Evolutionary conservation across 2,113 vertebrate genomes (phyloP).

Genomic region (Mormyrus lacerda): DNA sequence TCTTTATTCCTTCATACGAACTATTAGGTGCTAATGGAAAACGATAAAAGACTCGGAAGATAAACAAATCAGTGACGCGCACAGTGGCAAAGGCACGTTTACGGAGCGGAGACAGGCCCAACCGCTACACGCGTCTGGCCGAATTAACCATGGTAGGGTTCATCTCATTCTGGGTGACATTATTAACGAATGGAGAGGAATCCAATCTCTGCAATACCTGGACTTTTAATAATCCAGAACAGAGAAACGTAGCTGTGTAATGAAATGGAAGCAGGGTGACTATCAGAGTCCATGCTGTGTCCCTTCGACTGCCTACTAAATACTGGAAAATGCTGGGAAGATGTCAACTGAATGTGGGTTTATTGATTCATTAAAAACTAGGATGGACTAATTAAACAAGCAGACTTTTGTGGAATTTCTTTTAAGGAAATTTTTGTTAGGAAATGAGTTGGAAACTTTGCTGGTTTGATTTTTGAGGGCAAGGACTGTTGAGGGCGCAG

Average conservation of each 20-base stretch:
- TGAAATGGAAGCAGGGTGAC: not conserved
- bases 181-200: not conserved
- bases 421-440: not conserved
- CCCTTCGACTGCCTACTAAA: not conserved
- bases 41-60: not conserved
- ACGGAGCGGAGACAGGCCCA: not conserved
- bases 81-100: not conserved
- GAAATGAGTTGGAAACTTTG: not conserved
- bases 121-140: not conserved
- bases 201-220: not conserved
- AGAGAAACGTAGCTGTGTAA: not conserved
- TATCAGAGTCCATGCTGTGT: not conserved
- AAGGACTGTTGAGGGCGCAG: not conserved
- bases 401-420: not conserved
- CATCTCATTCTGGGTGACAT: constrained; percentile 1
- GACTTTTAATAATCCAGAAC: constrained; percentile 7
- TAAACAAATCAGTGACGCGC: not conserved
- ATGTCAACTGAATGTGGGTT: not conserved
- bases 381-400: not conserved
- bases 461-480: not conserved
- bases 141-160: not conserved
- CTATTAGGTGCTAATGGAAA: not conserved
- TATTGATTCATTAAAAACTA: not conserved
- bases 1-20: not conserved
- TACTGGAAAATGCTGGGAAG: not conserved